These are phyloP conservation scores for Carettochelys insculpta DNA, from an alignment of 2,113 vertebrate genomes.

Conservation along the genomic window DNA sequence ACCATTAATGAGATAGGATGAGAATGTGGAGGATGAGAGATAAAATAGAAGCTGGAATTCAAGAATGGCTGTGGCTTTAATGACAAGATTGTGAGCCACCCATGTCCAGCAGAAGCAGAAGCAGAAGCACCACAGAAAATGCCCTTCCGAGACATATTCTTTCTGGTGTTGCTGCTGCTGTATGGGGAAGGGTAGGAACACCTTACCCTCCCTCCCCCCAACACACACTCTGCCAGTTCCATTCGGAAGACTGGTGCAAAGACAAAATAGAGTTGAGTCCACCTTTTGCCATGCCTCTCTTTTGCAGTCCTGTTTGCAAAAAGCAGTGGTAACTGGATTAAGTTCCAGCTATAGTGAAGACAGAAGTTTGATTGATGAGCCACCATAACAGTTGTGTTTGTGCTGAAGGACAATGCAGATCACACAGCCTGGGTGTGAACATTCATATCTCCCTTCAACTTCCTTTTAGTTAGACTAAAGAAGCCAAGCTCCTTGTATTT, in stretches of 20 bases:
- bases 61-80: not conserved
- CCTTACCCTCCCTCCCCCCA: not conserved
- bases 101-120: not conserved
- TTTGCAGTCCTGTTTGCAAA: too few species aligned
- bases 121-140: accelerated
- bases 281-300: too few species aligned
- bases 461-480: too few species aligned
- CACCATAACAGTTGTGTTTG: not conserved
- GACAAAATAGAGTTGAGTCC: not conserved
- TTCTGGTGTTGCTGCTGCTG: not conserved
- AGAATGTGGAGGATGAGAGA: not conserved
- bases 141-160: accelerated
- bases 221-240: not conserved
- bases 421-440: not conserved
- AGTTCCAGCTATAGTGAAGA: not conserved
- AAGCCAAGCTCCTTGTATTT: too few species aligned
- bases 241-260: not conserved
- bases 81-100: not conserved
- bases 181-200: not conserved
- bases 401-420: not conserved
- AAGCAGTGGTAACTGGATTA: not conserved
- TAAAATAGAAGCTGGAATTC: not conserved
- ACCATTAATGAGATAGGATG: not conserved
- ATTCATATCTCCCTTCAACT: too few species aligned
- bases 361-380: not conserved